Evolutionary conservation across 2,797 vertebrate genomes (phyloP).

Genomic region (Poeciliopsis turneri): DNA sequence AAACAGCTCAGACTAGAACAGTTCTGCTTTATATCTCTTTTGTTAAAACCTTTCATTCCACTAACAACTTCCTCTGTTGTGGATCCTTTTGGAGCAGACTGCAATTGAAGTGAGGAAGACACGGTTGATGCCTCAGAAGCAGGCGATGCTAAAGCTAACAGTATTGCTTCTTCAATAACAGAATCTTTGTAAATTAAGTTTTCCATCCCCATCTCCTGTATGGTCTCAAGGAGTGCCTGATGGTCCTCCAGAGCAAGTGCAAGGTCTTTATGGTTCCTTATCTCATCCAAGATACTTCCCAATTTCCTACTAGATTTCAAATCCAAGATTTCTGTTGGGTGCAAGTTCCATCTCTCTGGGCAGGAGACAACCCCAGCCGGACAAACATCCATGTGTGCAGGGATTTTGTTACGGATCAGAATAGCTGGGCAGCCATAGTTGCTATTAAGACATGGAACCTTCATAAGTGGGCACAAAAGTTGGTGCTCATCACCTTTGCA

Average conservation of each 20-base stretch:
- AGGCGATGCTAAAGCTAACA: slow-evolving; percentile 18
- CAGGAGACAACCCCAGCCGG: slow-evolving; percentile 96
- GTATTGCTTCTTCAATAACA: slow-evolving; percentile 15
- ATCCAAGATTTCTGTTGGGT: slow-evolving; percentile 93
- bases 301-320: slow-evolving; percentile 92
- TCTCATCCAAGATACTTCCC: slow-evolving; percentile 92
- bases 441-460: slow-evolving; percentile 92
- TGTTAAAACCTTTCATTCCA: slow-evolving; percentile 82
- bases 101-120: slow-evolving; percentile 19
- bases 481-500: slow-evolving; percentile 95
- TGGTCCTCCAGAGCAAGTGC: slow-evolving; percentile 96
- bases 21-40: slow-evolving; percentile 69
- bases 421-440: slow-evolving; percentile 91
- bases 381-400: slow-evolving; percentile 93
- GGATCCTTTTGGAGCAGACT: slow-evolving; percentile 56
- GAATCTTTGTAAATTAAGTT: slow-evolving; percentile 74
- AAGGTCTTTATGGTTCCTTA: slow-evolving; percentile 92
- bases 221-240: slow-evolving; percentile 92
- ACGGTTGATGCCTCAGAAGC: slow-evolving; percentile 24
- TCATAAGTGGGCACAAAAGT: slow-evolving; percentile 90
- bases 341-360: slow-evolving; percentile 99
- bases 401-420: slow-evolving; percentile 89
- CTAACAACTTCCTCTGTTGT: slow-evolving; percentile 83
- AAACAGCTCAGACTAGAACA: slow-evolving; percentile 86
- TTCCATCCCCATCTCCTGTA: slow-evolving; percentile 92